Evolutionary conservation across 2,797 vertebrate species (phyloP), one percentile per base, ranked within the genome.

Genomic region (Molossus molossus): DNA sequence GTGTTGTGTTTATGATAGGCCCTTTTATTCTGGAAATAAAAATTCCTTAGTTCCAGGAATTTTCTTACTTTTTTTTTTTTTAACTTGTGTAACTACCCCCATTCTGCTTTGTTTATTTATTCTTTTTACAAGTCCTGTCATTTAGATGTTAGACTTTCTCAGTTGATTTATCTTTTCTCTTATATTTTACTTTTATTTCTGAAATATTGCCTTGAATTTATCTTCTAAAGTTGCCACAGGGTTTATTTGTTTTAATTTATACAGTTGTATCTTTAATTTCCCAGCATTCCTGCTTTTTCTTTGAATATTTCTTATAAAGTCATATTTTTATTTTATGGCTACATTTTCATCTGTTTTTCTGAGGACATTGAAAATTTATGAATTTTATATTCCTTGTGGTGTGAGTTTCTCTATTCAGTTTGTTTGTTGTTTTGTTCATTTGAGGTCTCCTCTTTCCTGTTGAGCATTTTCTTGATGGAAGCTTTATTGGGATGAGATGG

Each of bases 141-240:
- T 81, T 67, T 75, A 55, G 29, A 83, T 89, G 25, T 53, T 96
- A 62, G 11, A 69, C 0, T 10, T 85, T 58, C 20, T 91, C 6
- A 6, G 69, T n/a, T 64, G 53, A 48, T 14, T 77, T n/a, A 10
- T 48, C 50, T 57, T 62, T 90, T 79, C 3, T 92, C 8, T 72
- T 57, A 25, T 77, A 70, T 50, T 92, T 75, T 81, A 70, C 29
- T 55, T 73, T 96, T 81, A 60, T 37, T 89, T 81, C 11, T 90
- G 29, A 11, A 90, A 50, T 85, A 86, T 76, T 76, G 12, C 27
- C 37, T 70, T 84, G 20, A 33, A 14, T 50, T 81, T 82, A 33
- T 55, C 45, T 70, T 88, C 20, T 62, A 84, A 87, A 76, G n/a
- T 76, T 83, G 21, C 21, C 53, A 62, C 33, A 45, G 40, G 40